These are phyloP conservation scores for Drosophila triauraria DNA, from an alignment of 1,140 invertebrate genomes.

Conservation along the genomic window DNA sequence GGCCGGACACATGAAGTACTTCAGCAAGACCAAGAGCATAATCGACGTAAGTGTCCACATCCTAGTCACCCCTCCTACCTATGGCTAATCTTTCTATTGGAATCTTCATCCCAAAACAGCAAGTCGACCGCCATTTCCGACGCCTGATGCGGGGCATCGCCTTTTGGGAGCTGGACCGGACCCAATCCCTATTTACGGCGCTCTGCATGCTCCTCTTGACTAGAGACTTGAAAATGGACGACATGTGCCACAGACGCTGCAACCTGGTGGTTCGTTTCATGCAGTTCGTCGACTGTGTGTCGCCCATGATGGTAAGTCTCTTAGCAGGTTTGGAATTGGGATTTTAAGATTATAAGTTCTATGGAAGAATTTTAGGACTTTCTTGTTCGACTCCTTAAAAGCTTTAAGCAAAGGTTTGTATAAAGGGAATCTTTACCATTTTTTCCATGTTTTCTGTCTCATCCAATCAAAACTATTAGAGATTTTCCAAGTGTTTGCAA, in stretches of 20 bases:
- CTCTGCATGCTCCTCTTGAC: constrained; percentile 4
- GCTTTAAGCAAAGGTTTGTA: no score
- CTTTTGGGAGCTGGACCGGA: not conserved
- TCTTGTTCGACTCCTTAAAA: no score
- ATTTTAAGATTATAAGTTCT: no score
- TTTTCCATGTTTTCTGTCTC: no score
- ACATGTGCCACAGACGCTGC: not conserved
- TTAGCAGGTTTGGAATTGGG: no score
- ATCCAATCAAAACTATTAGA: no score
- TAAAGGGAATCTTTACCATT: no score
- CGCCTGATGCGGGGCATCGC: not conserved
- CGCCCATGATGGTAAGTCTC: constrained; percentile 8
- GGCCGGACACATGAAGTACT: not conserved
- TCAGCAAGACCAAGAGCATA: not conserved
- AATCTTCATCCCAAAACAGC: not conserved
- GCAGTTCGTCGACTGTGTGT: not conserved
- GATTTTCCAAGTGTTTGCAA: not conserved
- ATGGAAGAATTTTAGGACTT: no score
- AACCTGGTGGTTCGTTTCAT: not conserved
- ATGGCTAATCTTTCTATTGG: no score
- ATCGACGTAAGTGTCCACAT: not conserved
- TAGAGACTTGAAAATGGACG: not conserved
- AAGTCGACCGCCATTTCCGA: not conserved
- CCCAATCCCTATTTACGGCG: not conserved
- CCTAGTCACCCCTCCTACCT: no score